These are phyloP conservation scores for Cathartes aura DNA, from an alignment of 2,113 vertebrate species.

Conservation along the genomic window DNA sequence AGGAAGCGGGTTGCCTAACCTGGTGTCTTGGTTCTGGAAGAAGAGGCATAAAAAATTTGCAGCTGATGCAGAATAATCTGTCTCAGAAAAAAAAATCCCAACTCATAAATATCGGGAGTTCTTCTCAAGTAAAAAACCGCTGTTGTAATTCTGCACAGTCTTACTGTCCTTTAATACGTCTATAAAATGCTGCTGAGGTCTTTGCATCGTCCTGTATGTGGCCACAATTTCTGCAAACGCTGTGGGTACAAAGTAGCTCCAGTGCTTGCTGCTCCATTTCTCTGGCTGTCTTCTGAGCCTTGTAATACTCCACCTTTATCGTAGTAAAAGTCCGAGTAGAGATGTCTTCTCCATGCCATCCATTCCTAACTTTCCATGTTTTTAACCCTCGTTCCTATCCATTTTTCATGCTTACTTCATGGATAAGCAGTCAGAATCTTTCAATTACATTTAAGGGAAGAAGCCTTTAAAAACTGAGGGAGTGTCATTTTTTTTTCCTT, in stretches of 20 bases:
- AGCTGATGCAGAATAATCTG: not conserved
- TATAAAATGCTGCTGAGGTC: too few species aligned
- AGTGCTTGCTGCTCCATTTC: fast-evolving
- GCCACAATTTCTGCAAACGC: fast-evolving
- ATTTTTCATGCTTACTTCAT: not conserved
- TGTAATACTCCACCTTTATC: too few species aligned
- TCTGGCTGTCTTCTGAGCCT: not conserved
- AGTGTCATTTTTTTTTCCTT: fast-evolving
- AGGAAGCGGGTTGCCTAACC: not conserved
- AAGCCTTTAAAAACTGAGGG: not conserved
- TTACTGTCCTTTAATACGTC: too few species aligned
- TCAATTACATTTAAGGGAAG: not conserved
- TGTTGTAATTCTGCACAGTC: not conserved
- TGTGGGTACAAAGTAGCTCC: not conserved
- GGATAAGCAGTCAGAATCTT: not conserved
- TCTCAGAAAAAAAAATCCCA: not conserved
- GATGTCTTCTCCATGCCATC: not conserved
- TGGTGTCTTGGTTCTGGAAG: not conserved
- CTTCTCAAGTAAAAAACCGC: not conserved
- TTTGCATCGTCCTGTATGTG: not conserved
- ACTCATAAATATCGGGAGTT: fast-evolving
- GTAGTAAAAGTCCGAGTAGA: not conserved
- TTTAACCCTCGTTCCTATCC: not conserved
- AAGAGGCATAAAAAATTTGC: not conserved
- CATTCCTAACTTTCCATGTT: not conserved